A percentile compares a stretch with the other conserved stretches of the same genome.
phyloP scores from a whole-genome alignment of 1,140 invertebrate species.

The Anagrus nilaparvatae region DNA sequence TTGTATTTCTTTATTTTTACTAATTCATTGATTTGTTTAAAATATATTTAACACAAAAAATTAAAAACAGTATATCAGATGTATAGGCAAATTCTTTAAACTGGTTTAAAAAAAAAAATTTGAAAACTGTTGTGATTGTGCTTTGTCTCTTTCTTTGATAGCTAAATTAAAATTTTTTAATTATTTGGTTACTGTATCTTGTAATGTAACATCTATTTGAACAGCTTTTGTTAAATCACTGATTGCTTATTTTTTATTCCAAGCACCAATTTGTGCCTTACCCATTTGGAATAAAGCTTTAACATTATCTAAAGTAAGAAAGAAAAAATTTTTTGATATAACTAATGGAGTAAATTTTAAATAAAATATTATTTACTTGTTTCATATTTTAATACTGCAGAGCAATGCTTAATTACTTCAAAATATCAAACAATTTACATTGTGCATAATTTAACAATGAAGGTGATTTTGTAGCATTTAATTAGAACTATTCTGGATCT shows the following conservation, averaged over 20 bases:
- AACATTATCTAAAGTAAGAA: conserved; percentile 82
- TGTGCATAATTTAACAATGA: conserved; percentile 86
- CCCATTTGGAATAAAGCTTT: conserved; percentile 85
- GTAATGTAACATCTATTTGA: conserved; percentile 55
- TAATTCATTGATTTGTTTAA: too few relatives aligned
- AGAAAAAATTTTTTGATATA: conserved; percentile 23
- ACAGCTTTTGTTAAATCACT: conserved; percentile 63
- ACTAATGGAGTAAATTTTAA: too few relatives aligned
- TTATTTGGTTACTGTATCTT: conserved; percentile 56
- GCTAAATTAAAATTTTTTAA: conserved; percentile 55
- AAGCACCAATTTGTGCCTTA: conserved; percentile 79
- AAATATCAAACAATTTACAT: conserved; percentile 83
- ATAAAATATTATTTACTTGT: conserved; percentile 49
- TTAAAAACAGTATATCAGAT: not conserved
- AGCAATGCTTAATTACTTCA: conserved; percentile 83
- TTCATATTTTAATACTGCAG: conserved; percentile 71
- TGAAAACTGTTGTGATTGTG: conserved; percentile 62
- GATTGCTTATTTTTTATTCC: conserved; percentile 76
- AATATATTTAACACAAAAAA: too few relatives aligned
- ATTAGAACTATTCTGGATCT: conserved; percentile 72
- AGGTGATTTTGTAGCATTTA: conserved; percentile 78
- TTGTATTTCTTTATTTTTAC: too few relatives aligned
- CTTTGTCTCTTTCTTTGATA: conserved; percentile 53
- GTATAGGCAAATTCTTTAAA: not conserved
- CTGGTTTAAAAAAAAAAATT: conserved; percentile 60